Base-by-base conservation (phyloP, 2,113 vertebrate species). In the Cathartes aura region DNA sequence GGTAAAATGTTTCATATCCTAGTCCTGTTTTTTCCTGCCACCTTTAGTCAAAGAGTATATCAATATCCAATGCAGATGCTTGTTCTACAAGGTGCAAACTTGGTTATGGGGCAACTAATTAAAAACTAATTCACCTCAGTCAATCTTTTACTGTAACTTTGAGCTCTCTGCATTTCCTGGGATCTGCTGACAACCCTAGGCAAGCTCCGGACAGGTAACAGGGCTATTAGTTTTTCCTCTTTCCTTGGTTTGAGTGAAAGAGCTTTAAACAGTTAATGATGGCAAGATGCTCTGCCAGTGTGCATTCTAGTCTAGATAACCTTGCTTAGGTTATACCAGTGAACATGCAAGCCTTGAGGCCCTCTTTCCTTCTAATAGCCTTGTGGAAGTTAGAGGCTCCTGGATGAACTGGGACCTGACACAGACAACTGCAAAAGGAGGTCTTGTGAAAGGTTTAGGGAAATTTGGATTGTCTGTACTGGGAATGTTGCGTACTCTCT, bases 321-420 rank as follows among this genome's bases (percentile, higher is more conserved):
- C 30, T 87, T 62, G 45, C 16, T 52, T 66, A 13, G 24, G 17
- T 56, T 75, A 8, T 24, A 43, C 34, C 9, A 26, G 58, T 43
- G 43, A 72, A 11, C 27, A 6, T 1, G 0, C 6, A 38, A 12
- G 14, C 15, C 15, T 81, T 1, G 4, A 80, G 36, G 26, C 18
- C 12, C 5, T 60, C 18, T 80, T 63, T 13, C 15, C 18, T 50
- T 72, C n/a, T 26, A 71, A 23, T 0, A 20, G 27, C 23, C 5
- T 43, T 32, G 15, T 55, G 55, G 55, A 56, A 71, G 15, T 60
- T 56, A 74, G 29, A 36, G 23, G 12, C 22, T 45, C 30, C 67
- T 13, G 3, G 16, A 13, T 72, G 19, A 80, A 19, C 17, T 30
- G 22, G n/a, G n/a, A 76, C 20, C 29, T 63, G 15, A 63, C 8